Conservation (phyloP, 2,797 vertebrate species). For the Antrozous pallidus region DNA sequence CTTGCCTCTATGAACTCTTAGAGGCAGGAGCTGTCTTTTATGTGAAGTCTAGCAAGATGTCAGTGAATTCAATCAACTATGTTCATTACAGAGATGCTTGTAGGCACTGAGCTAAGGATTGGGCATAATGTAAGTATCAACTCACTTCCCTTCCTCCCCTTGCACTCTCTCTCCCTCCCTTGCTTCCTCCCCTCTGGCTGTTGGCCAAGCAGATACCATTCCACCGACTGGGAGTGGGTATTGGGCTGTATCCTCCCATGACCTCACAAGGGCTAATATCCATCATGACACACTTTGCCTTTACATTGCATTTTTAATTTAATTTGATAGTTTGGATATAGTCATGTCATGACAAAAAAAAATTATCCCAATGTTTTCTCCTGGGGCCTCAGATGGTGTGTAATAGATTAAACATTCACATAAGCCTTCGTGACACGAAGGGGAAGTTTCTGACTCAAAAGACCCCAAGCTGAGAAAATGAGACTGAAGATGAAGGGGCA, state of each 20-base stretch:
- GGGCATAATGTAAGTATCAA: neutral
- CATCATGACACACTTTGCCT: neutral
- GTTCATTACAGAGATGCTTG: neutral
- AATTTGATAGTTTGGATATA: constrained; percentile 26
- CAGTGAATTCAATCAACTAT: neutral
- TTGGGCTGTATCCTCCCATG: no score
- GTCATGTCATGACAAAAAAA: constrained; percentile 28
- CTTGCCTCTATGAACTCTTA: neutral
- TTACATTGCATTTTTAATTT: constrained; percentile 34
- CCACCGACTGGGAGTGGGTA: no score
- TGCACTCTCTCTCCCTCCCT: no score
- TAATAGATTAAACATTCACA: constrained; percentile 55
- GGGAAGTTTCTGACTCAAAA: constrained; percentile 45
- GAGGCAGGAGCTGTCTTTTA: neutral
- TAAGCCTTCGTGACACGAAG: constrained; percentile 49
- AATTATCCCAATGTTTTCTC: neutral
- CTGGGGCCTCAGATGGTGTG: neutral
- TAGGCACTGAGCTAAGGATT: neutral
- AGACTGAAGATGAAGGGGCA: neutral
- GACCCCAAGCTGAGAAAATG: constrained; percentile 45
- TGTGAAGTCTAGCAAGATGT: neutral
- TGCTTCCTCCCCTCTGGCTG: neutral
- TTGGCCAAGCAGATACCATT: neutral
- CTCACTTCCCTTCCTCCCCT: neutral
- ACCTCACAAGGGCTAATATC: neutral